These are phyloP conservation scores for Papilio aristodemus DNA, from an alignment of 1,140 invertebrate species.

Conservation along the genomic window DNA sequence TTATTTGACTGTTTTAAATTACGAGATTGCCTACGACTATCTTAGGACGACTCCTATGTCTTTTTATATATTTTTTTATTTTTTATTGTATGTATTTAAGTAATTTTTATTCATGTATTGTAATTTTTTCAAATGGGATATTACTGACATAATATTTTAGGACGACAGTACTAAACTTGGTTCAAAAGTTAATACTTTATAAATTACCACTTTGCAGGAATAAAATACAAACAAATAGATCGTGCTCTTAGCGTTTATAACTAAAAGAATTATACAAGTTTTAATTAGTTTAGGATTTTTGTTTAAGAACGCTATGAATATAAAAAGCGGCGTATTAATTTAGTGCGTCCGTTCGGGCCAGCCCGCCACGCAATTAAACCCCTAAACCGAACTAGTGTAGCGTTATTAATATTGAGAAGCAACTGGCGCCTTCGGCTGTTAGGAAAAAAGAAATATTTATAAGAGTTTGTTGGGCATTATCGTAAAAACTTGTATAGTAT, in stretches of 20 bases:
- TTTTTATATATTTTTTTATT: no score
- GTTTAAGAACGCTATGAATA: conserved; percentile 74
- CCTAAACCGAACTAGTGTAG: conserved; percentile 66
- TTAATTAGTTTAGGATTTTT: conserved; percentile 76
- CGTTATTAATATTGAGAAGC: conserved; percentile 71
- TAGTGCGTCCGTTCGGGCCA: conserved; percentile 55
- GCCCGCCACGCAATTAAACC: conserved; percentile 66
- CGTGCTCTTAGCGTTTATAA: conserved; percentile 41
- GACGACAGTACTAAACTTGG: no score
- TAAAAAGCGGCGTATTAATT: conserved; percentile 74
- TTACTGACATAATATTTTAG: neutral
- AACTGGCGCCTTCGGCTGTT: conserved; percentile 73
- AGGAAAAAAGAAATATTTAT: conserved; percentile 71
- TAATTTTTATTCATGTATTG: neutral
- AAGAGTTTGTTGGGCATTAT: conserved; percentile 73
- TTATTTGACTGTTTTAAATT: no score
- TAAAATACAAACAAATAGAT: conserved; percentile 49
- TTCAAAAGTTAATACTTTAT: neutral
- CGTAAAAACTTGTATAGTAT: conserved; percentile 73
- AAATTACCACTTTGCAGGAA: neutral
- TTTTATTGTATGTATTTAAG: no score
- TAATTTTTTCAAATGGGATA: neutral
- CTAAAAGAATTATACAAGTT: conserved; percentile 59
- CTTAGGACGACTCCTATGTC: no score
- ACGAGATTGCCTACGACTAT: no score